Conservation (phyloP, 2,113 vertebrate species). For the Vombatus ursinus region DNA sequence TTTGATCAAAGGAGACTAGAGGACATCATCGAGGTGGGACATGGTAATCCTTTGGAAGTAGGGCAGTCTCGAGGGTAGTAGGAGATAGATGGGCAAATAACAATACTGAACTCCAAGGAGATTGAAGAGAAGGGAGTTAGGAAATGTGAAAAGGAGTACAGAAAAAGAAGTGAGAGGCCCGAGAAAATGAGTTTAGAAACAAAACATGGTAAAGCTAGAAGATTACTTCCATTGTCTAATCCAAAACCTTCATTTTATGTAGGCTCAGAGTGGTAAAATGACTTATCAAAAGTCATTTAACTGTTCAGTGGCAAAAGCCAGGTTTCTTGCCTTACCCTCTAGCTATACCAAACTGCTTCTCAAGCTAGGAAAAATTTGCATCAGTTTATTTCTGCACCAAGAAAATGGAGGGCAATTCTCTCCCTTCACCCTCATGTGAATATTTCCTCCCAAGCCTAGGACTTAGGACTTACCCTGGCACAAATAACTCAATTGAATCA, state of each 20-base stretch:
- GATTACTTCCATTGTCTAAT: neutral
- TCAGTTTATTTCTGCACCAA: neutral
- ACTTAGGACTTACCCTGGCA: neutral
- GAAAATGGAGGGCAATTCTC: neutral
- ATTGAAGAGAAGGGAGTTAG: neutral
- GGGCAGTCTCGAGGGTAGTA: neutral
- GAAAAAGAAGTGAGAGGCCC: neutral
- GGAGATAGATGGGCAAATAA: neutral
- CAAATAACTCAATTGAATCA: neutral
- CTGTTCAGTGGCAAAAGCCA: neutral
- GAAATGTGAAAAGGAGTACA: neutral
- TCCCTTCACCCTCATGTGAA: neutral
- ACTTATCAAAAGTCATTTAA: neutral
- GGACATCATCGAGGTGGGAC: neutral
- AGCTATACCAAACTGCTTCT: neutral
- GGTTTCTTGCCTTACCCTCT: neutral
- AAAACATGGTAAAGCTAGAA: neutral
- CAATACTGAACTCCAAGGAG: neutral
- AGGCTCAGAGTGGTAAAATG: neutral
- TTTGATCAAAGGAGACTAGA: neutral
- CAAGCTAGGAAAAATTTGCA: neutral
- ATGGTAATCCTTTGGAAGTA: neutral
- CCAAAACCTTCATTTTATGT: neutral
- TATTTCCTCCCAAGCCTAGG: neutral
- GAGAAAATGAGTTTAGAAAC: neutral